A percentile compares a stretch with the other conserved stretches of the same genome.
phyloP scores from a whole-genome alignment of 2,113 vertebrate species.

The Todiramphus saurophagus region DNA sequence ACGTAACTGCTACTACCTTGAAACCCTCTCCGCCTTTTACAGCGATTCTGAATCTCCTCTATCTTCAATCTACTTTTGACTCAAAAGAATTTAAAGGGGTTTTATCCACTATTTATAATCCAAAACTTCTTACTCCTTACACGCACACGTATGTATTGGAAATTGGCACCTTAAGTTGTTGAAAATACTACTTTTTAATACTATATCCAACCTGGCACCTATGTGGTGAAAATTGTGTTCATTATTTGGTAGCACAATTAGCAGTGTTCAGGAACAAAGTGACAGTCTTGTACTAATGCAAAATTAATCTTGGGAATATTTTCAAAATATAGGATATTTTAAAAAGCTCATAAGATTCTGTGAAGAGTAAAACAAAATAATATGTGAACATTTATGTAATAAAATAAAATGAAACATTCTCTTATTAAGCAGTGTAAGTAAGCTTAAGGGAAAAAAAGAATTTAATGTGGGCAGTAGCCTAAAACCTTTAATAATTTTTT shows the following conservation, averaged over 20 bases:
- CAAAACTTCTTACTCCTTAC: background rate
- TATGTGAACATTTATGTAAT: background rate
- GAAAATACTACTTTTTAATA: background rate
- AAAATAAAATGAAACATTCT: background rate
- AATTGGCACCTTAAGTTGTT: background rate
- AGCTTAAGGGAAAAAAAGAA: background rate
- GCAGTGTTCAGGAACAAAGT: background rate
- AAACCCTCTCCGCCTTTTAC: background rate
- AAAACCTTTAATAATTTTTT: conserved; percentile 55
- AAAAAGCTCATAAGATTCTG: background rate
- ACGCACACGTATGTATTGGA: background rate
- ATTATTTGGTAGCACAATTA: background rate
- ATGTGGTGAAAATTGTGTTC: background rate
- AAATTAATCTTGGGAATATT: background rate
- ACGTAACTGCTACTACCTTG: background rate
- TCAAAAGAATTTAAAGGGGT: background rate
- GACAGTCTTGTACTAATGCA: background rate
- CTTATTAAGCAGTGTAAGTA: conserved; percentile 14
- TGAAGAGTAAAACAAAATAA: background rate
- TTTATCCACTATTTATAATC: background rate
- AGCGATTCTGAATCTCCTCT: background rate
- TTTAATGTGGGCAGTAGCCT: background rate
- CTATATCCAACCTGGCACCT: background rate
- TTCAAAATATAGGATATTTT: background rate
- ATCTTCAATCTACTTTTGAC: background rate